Percentiles rank a stretch among this genome's conserved stretches.
Evolutionary conservation across 2,113 vertebrate species (phyloP).

Genomic region (Sterna hirundo): DNA sequence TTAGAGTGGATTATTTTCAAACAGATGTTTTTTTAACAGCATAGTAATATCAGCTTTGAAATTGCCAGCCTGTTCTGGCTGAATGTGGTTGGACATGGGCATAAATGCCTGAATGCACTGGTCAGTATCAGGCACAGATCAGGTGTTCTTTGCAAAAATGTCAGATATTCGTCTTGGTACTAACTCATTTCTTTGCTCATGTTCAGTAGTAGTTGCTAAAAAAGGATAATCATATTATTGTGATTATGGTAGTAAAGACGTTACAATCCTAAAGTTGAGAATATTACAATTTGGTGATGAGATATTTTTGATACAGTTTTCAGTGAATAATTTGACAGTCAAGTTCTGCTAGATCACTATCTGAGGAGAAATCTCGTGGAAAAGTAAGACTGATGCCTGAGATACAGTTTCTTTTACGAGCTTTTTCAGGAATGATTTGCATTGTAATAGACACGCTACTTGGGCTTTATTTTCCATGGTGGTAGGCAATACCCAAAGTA

Average conservation of each 20-base stretch:
- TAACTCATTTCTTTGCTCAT: neutral
- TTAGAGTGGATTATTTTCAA: neutral
- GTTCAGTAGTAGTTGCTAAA: neutral
- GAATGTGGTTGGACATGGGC: neutral
- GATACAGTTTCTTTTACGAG: neutral
- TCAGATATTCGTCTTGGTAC: neutral
- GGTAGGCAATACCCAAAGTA: too few species aligned
- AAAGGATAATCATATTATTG: neutral
- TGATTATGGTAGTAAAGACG: neutral
- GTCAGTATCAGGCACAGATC: neutral
- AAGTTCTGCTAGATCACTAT: neutral
- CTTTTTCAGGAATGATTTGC: neutral
- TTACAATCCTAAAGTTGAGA: neutral
- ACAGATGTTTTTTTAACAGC: accelerated
- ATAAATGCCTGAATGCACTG: neutral
- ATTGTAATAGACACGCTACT: neutral
- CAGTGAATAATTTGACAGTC: neutral
- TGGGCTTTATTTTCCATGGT: neutral
- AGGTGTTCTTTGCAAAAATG: neutral
- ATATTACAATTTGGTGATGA: neutral
- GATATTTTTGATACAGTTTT: neutral
- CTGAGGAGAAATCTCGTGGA: neutral
- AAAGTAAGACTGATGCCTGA: neutral
- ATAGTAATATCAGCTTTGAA: neutral
- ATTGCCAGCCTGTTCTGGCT: neutral